Conservation (phyloP, 1,140 invertebrate genomes). For the Brachionus asplanchnoidis region DNA sequence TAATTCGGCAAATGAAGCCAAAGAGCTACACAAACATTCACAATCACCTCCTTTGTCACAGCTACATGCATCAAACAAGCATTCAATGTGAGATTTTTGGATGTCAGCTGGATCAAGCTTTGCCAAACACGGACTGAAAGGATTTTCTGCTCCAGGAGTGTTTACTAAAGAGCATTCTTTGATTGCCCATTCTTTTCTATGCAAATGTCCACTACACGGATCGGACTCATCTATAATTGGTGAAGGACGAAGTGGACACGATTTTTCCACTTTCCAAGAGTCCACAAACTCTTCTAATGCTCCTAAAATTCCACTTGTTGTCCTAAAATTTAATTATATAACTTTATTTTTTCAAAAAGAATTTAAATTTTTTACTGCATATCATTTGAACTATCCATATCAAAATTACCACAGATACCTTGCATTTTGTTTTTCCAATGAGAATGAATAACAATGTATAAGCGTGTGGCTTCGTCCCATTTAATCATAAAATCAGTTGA, state of each 20-base stretch:
- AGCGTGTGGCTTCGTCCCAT: conserved; percentile 72
- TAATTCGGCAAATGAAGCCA: conserved; percentile 76
- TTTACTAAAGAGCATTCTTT: conserved; percentile 23
- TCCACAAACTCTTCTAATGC: conserved; percentile 20
- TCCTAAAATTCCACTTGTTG: not conserved
- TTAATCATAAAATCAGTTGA: conserved; percentile 72
- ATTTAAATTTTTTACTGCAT: not conserved
- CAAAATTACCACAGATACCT: conserved; percentile 85
- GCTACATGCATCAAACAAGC: conserved; percentile 54
- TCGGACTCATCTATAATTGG: conserved; percentile 16
- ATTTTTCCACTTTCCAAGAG: conserved; percentile 42
- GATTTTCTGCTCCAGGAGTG: not conserved
- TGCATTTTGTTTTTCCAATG: conserved; percentile 61
- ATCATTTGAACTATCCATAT: conserved; percentile 73
- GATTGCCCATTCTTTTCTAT: conserved; percentile 41
- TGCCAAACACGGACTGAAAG: conserved; percentile 3
- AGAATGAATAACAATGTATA: conserved; percentile 25
- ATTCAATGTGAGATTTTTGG: conserved; percentile 5
- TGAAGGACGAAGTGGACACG: not conserved
- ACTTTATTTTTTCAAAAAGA: not conserved
- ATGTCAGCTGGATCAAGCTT: conserved; percentile 32
- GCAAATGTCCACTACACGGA: conserved; percentile 1
- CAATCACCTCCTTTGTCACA: conserved; percentile 84
- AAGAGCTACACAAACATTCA: conserved; percentile 77
- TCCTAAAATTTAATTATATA: not conserved